Evolutionary conservation across 2,113 vertebrate genomes (phyloP), one percentile per base, ranked within the genome.

Genomic region (Apodemus speciosus): DNA sequence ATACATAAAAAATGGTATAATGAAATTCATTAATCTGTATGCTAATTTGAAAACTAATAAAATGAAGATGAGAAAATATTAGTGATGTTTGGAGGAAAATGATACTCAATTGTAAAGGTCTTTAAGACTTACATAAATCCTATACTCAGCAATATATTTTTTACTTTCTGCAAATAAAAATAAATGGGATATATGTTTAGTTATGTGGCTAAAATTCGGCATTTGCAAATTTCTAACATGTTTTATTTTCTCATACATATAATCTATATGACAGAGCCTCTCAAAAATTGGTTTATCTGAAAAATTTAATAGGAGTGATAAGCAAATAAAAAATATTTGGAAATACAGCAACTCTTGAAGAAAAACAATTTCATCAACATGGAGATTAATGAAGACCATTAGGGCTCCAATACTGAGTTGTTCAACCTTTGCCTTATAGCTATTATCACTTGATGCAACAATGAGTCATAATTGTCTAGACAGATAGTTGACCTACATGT

Each of bases 111-210:
- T 60, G 75, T 85, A 80, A n/a, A 80, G 10, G 4, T 51, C 68
- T 77, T 76, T 85, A 97, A 79, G 9, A 90, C 23, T 58, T 91
- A 80, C 0, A 30, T 92, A 94, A 94, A 49, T 88, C 35, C 35
- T 73, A 85, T 10, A 6, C 30, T 69, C 32, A 95, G 72, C 60
- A 14, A 92, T 27, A 43, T 40, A 75, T 91, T 3, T 43, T 69
- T n/a, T 91, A 43, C 30, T 94, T 94, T 60, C 46, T 68, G 15
- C 64, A 84, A 93, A 38, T 84, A 13, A 46, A 68, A 84, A 21
- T 81, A 49, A 77, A 91, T 86, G 9, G 18, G 23, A 89, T 83
- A 23, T 21, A 77, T 69, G n/a, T 69, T 92, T 89, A 90, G 69
- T 23, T 88, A 68, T 27, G 46, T 93, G 25, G 2, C 69, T 95